phyloP scores from a whole-genome alignment of 2,888 invertebrate genomes.

The Crepidodera aurea region DNA sequence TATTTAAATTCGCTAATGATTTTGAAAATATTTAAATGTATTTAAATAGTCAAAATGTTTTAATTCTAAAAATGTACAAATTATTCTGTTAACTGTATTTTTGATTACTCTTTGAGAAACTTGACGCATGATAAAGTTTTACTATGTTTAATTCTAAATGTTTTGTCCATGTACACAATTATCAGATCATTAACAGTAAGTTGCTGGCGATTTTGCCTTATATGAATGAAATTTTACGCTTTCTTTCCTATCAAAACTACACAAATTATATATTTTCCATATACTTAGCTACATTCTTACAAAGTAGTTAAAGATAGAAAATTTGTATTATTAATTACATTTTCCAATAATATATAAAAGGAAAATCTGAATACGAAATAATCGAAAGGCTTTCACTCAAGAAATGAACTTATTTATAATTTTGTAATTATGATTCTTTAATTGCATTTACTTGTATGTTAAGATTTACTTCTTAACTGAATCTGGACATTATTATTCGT shows the following conservation, averaged over 20 bases:
- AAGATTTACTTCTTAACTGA: no score
- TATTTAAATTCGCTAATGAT: no score
- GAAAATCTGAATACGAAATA: neutral
- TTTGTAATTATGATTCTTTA: neutral
- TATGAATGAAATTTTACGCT: constrained; percentile 10
- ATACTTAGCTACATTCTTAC: neutral
- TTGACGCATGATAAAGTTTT: no score
- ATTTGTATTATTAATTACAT: neutral
- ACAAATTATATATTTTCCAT: constrained; percentile 3
- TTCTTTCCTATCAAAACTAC: constrained; percentile 3
- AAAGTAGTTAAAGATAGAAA: neutral
- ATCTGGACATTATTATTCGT: no score
- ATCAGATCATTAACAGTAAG: neutral
- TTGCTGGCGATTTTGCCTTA: neutral
- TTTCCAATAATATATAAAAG: neutral
- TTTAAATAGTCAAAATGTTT: no score
- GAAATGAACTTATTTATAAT: neutral
- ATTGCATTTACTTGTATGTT: neutral
- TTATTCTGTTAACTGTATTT: no score
- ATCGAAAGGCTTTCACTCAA: constrained; percentile 4
- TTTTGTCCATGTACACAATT: neutral
- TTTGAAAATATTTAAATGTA: no score
- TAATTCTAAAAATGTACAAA: no score
- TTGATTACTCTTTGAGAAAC: no score
- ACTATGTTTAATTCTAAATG: neutral